Percentiles rank a stretch among this genome's conserved stretches.
These are phyloP conservation scores for Drosophila leonis DNA, from an alignment of 2,888 invertebrate species.

Conservation along the genomic window DNA sequence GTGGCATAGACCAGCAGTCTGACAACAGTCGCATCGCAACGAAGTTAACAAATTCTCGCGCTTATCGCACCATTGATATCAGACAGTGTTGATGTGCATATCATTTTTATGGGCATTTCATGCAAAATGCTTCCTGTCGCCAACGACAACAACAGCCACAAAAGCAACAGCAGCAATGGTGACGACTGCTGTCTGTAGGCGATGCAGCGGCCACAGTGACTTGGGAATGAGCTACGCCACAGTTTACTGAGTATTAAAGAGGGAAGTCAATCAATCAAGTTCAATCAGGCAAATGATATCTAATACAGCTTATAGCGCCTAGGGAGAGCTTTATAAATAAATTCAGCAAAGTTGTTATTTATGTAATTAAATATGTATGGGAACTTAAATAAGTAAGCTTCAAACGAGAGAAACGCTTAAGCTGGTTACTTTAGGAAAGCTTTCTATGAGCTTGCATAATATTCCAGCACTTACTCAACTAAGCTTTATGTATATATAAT, in stretches of 20 bases:
- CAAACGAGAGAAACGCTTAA: too few relatives aligned
- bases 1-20: slow-evolving; percentile 5
- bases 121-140: slow-evolving; percentile 75
- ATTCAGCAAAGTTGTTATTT: background rate
- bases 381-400: too few relatives aligned
- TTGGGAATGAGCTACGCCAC: slow-evolving; percentile 3
- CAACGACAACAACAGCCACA: slow-evolving; percentile 33
- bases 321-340: background rate
- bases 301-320: background rate
- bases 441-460: too few relatives aligned
- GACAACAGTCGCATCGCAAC: slow-evolving; percentile 10
- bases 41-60: slow-evolving; percentile 60
- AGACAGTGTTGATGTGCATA: slow-evolving; percentile 76
- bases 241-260: too few relatives aligned
- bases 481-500: too few relatives aligned
- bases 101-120: slow-evolving; percentile 82
- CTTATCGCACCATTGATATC: slow-evolving; percentile 64
- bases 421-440: too few relatives aligned
- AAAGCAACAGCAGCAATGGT: slow-evolving; percentile 6
- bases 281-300: background rate
- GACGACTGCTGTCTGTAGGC: background rate
- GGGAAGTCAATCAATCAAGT: background rate
- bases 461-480: too few relatives aligned
- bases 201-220: background rate
- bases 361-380: too few relatives aligned